Evolutionary conservation across 1,140 invertebrate genomes (phyloP), one percentile per base, ranked within the genome.

Genomic region (Drosophila murphyi): DNA sequence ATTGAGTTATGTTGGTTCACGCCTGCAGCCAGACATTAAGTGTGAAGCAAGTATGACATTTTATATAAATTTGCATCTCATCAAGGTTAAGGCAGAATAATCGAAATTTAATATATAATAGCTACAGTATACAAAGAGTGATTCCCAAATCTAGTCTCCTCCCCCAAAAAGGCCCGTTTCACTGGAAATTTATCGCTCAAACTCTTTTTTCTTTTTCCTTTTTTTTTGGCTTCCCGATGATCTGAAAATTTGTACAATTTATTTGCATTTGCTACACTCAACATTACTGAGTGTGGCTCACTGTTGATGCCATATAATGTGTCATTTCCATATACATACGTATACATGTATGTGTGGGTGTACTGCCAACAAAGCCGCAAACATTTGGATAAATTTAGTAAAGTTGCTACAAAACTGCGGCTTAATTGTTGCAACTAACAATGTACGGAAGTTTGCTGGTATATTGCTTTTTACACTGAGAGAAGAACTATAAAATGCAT

Each of bases 351-450:
- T 8, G 32, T 65, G 81, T 52, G 79, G 62, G 74, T 78, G 74
- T 56, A 35, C 35, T 32, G 47, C 45, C 81, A 59, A 63, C 79
- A 64, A 67, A 82, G 64, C 79, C 79, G 64, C 79, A 82, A 82
- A 78, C 70, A 82, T 82, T 82, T 82, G 78, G 70, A 82, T 82
- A 73, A 78, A 82, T 82, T 82, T 70, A 65, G 76, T 79, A 81
- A 70, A 86, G 51, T 60, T 86, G 61, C 52, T 34, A 65, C 62
- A 75, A 71, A 79, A 71, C 74, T 79, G 76, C 60, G 79, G 83
- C 83, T 82, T 87, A 82, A 88, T 83, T 87, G 83, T 88, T 77
- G 67, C 41, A 64, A 47, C 83, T 79, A 88, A 81, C 82, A 85
- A 85, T 86, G 80, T 88, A 72, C 83, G 83, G 82, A 87, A 87